A percentile compares a stretch with the other conserved stretches of the same genome.
phyloP scores from a whole-genome alignment of 2,797 vertebrate genomes.

The Ptychobarbus kaznakovi region DNA sequence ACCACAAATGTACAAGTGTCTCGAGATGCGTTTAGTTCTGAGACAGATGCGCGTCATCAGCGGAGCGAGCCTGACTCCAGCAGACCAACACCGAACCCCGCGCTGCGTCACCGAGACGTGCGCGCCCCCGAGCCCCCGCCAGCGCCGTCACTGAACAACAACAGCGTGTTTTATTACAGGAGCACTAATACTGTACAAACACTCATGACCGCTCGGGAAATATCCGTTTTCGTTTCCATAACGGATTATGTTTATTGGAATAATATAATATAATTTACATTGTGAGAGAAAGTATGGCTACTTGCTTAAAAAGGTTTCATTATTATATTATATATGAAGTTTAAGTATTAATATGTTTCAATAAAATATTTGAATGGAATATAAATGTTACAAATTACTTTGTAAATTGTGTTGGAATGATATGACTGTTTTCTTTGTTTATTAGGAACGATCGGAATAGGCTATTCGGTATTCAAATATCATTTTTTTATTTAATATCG shows the following conservation, averaged over 20 bases:
- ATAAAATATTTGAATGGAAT: not conserved
- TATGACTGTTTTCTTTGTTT: not conserved
- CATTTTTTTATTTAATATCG: not conserved
- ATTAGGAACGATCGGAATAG: not conserved
- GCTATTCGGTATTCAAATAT: not conserved
- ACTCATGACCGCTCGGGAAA: too few species aligned
- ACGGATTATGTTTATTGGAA: not conserved
- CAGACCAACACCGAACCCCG: not conserved
- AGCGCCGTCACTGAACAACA: not conserved
- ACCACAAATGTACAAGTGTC: not conserved
- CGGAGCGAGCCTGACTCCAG: not conserved
- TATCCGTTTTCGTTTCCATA: not conserved
- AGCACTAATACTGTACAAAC: too few species aligned
- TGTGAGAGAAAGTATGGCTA: not conserved
- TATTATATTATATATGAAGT: not conserved
- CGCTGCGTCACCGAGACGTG: not conserved
- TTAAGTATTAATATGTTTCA: too few species aligned
- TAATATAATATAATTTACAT: not conserved
- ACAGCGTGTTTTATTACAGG: not conserved
- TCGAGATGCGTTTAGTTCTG: not conserved
- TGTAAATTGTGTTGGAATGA: not conserved
- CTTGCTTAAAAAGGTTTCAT: not conserved
- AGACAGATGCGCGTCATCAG: not conserved
- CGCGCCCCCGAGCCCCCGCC: not conserved
- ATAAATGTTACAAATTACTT: not conserved